Conservation (phyloP, 1,140 invertebrate genomes). For the Hesperophylax magnus region DNA sequence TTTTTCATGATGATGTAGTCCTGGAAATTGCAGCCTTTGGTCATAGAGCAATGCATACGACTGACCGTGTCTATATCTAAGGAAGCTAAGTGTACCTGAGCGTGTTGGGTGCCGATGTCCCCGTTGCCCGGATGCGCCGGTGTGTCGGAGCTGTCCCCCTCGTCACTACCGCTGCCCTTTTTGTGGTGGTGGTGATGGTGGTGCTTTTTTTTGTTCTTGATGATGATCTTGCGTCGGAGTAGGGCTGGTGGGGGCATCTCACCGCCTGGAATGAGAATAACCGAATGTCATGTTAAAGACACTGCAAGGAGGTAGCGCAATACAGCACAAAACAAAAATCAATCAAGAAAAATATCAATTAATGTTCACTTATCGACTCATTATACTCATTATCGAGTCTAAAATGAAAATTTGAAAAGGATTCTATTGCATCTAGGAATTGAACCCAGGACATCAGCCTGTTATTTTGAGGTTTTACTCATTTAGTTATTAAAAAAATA, state of each 20-base stretch:
- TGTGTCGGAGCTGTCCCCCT: slow-evolving; percentile 50
- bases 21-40: no score
- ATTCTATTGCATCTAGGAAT: no score
- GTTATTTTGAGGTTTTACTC: no score
- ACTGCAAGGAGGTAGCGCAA: neutral
- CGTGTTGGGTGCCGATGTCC: slow-evolving; percentile 48
- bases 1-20: no score
- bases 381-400: no score
- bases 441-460: no score
- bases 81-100: slow-evolving; percentile 1
- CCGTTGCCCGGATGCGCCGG: slow-evolving; percentile 58
- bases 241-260: slow-evolving; percentile 89
- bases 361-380: no score
- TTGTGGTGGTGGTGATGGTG: slow-evolving; percentile 83
- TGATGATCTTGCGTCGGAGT: slow-evolving; percentile 93
- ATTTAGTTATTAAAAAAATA: no score
- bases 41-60: no score
- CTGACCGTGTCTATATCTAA: no score
- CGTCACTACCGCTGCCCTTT: slow-evolving; percentile 64
- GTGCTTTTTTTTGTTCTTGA: slow-evolving; percentile 99
- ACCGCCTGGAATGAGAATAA: slow-evolving; percentile 71
- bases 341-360: no score
- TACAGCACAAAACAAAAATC: neutral
- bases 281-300: neutral
- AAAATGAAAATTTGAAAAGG: no score